phyloP scores from a whole-genome alignment of 2,113 vertebrate genomes.

The Daboia siamensis region DNA sequence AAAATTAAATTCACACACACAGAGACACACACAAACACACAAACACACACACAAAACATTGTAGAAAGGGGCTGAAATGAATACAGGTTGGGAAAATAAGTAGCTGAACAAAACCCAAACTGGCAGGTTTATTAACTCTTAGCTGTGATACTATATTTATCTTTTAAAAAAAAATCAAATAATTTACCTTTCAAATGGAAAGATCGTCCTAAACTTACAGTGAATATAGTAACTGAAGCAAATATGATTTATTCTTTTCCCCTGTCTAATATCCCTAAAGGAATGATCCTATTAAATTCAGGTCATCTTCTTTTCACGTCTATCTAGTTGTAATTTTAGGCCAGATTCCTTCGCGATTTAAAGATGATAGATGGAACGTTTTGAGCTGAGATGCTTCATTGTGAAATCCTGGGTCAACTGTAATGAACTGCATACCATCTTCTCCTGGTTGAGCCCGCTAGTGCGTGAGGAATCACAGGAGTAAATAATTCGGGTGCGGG shows the following conservation, averaged over 20 bases:
- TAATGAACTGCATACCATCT: background rate
- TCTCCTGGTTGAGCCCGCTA: background rate
- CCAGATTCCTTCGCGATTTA: background rate
- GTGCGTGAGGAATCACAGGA: background rate
- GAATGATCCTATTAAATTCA: background rate
- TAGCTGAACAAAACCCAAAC: background rate
- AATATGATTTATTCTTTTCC: background rate
- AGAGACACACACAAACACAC: too few relatives aligned
- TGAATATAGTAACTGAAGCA: background rate
- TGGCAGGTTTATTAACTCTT: background rate
- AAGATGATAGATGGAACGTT: background rate
- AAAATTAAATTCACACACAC: background rate
- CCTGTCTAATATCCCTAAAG: background rate
- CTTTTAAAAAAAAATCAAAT: background rate
- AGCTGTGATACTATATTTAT: background rate
- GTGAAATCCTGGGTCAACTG: background rate
- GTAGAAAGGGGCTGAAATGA: background rate
- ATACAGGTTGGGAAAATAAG: background rate
- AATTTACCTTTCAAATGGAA: background rate
- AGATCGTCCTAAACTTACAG: background rate
- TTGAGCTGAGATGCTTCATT: background rate
- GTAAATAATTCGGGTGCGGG: background rate
- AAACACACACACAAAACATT: background rate
- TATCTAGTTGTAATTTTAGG: background rate
- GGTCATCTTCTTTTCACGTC: background rate